Evolutionary conservation across 2,888 invertebrate genomes (phyloP).

Genomic region (Altica lythri): DNA sequence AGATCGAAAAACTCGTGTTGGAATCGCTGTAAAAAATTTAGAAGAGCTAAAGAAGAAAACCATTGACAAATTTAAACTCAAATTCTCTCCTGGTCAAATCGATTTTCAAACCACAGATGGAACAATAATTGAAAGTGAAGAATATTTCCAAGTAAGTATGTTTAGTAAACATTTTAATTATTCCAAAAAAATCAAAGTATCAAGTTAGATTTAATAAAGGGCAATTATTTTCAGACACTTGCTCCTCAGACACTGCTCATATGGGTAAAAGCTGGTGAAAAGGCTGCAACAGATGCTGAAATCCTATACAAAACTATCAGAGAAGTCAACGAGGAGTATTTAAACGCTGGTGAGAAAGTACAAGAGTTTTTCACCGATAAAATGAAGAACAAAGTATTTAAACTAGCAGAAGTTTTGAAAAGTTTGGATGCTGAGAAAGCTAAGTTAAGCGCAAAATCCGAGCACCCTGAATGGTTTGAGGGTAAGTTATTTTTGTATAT

Average conservation of each 20-base stretch:
- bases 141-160: conserved; percentile 63
- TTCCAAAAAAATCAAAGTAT: not conserved
- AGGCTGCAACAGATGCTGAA: conserved; percentile 66
- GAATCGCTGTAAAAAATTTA: conserved; percentile 70
- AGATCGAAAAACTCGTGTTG: conserved; percentile 69
- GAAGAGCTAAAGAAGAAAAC: conserved; percentile 71
- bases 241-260: conserved; percentile 78
- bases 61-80: conserved; percentile 62
- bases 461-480: conserved; percentile 81
- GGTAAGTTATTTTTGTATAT: no score
- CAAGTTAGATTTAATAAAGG: not conserved
- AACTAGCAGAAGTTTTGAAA: conserved; percentile 56
- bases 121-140: conserved; percentile 73
- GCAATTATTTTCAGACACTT: conserved; percentile 59
- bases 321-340: conserved; percentile 69
- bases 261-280: conserved; percentile 54
- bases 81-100: conserved; percentile 46
- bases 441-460: conserved; percentile 62
- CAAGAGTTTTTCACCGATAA: conserved; percentile 76
- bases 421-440: conserved; percentile 63
- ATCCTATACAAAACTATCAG: conserved; percentile 72
- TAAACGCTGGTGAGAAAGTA: conserved; percentile 72
- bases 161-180: not conserved
- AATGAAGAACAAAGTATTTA: conserved; percentile 62
- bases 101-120: conserved; percentile 64